Base-by-base conservation (phyloP, 2,888 invertebrate genomes). In the Parochlus steinenii region DNA sequence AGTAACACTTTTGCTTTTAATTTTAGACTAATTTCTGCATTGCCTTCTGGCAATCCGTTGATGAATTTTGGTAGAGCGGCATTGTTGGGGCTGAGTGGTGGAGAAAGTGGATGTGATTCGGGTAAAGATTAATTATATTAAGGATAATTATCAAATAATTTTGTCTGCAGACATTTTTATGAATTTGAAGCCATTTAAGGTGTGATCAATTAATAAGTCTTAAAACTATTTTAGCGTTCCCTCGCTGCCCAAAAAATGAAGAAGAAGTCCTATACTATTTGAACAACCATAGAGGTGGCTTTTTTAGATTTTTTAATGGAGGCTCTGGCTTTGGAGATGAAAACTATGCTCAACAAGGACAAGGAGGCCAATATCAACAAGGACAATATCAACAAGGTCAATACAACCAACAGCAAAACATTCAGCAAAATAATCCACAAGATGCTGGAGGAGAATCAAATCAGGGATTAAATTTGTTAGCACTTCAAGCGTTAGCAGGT, bases 241-340 rank as follows among this genome's bases (percentile, higher is more conserved):
- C 76, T 0, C 64, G 64, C 33, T 85, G 85, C 48, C 85, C 85
- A 1, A 67, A 65, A 31, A 74, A 78, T 50, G 58, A 58, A 49
- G 73, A 75, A 43, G 67, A 71, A 44, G 64, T 85, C 7, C 67
- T 83, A 23, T 63, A 75, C 51, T 85, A 85, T 52, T 61, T 85
- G 33, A 85, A 85, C 58, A 85, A 82, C 54, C 74, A 85, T 50
- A 81, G 82, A 38, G 85, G 85, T 25, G 85, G 85, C 2, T 81
- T 85, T 56, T 85, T 83, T 51, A 65, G 78, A 41, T 80, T 78
- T 51, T 83, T 83, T 49, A 73, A 67, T 41, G 65, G 65, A 22
- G 48, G 64, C 26, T 65, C 64, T 34, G 52, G 55, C 38, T 61
- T 48, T 27, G 41, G 46, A 23, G 43, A 43, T 5, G 38, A 40